phyloP scores from a whole-genome alignment of 2,888 invertebrate species.

The Steromphala cineraria region DNA sequence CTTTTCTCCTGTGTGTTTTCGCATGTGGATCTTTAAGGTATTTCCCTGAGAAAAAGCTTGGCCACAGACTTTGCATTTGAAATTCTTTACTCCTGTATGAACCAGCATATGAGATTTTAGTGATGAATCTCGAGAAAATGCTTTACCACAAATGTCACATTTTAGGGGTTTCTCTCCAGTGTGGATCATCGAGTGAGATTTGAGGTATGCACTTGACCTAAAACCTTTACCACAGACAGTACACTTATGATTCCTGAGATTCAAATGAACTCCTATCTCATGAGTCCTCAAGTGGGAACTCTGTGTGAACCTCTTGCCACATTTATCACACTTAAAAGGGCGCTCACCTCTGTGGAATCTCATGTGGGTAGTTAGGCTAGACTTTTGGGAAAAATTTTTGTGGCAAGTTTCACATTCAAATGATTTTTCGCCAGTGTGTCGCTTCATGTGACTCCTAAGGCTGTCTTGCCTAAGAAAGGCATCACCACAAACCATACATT shows the following conservation, averaged over 20 bases:
- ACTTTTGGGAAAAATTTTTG: slow-evolving; percentile 39
- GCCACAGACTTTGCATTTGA: background rate
- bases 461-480: background rate
- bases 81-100: background rate
- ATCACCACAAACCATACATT: background rate
- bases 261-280: slow-evolving; percentile 36
- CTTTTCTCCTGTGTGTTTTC: slow-evolving; percentile 40
- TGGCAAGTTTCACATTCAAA: slow-evolving; percentile 29
- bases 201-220: slow-evolving; percentile 30
- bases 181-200: slow-evolving; percentile 39
- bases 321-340: slow-evolving; percentile 36
- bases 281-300: slow-evolving; percentile 30
- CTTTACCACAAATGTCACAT: slow-evolving; percentile 38
- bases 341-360: slow-evolving; percentile 32
- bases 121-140: slow-evolving; percentile 29
- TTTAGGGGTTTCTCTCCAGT: slow-evolving; percentile 30
- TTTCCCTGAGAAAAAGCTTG: slow-evolving; percentile 22
- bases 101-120: background rate
- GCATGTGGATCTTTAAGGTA: slow-evolving; percentile 30
- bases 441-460: background rate
- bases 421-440: background rate
- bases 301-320: slow-evolving; percentile 37
- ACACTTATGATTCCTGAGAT: slow-evolving; percentile 39
- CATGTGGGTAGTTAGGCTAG: slow-evolving; percentile 35
- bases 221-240: slow-evolving; percentile 40